These are phyloP conservation scores for Drosophila nannoptera DNA, from an alignment of 1,140 invertebrate genomes.

Conservation along the genomic window DNA sequence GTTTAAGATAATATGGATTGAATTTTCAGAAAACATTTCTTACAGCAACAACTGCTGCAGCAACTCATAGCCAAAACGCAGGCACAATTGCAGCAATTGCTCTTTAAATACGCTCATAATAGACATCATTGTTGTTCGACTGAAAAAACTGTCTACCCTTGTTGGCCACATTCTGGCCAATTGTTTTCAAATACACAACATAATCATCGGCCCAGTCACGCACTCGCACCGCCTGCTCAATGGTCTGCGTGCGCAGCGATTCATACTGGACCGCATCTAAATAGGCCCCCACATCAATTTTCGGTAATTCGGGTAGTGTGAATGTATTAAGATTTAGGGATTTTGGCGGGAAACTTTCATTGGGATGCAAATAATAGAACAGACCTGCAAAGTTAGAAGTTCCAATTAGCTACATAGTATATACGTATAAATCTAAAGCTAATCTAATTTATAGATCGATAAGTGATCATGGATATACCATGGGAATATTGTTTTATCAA, in stretches of 20 bases:
- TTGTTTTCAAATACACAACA: constrained; percentile 67
- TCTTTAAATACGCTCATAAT: constrained; percentile 73
- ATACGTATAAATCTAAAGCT: neutral
- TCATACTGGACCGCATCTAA: constrained; percentile 64
- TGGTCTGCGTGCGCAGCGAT: constrained; percentile 53
- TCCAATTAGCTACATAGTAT: constrained; percentile 12
- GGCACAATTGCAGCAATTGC: constrained; percentile 39
- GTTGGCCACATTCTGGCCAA: constrained; percentile 69
- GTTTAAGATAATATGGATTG: constrained; percentile 1
- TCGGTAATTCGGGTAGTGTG: constrained; percentile 63
- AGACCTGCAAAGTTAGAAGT: constrained; percentile 65
- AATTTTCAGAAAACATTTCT: constrained; percentile 1
- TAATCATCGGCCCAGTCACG: constrained; percentile 76
- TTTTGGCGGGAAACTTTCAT: constrained; percentile 75
- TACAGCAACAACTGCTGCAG: constrained; percentile 51
- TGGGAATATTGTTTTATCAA: neutral
- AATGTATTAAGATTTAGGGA: constrained; percentile 56
- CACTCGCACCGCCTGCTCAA: constrained; percentile 63
- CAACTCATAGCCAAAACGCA: constrained; percentile 59
- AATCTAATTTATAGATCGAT: neutral
- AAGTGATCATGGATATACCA: too few species aligned
- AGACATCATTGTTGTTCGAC: constrained; percentile 48
- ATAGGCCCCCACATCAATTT: constrained; percentile 63
- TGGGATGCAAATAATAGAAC: constrained; percentile 77
- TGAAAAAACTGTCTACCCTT: constrained; percentile 68